These are phyloP conservation scores for Arctopsyche grandis DNA, from an alignment of 1,140 invertebrate species.

Conservation along the genomic window DNA sequence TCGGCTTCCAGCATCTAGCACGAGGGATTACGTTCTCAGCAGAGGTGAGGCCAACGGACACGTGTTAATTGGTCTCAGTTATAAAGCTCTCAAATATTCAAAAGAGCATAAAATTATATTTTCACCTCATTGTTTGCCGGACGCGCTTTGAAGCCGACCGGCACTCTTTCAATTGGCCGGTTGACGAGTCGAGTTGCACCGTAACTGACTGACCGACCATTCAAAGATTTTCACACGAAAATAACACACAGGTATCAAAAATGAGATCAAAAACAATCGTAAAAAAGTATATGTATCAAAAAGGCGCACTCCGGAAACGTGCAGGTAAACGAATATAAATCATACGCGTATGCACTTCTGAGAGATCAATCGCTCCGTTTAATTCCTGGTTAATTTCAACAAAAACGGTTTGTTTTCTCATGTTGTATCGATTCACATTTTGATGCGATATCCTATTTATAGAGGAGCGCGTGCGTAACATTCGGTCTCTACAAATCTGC, in stretches of 20 bases:
- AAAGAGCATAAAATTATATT: slow-evolving; percentile 36
- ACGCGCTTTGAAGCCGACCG: slow-evolving; percentile 21
- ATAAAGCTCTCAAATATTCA: slow-evolving; percentile 39
- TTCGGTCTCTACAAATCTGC: too few relatives aligned
- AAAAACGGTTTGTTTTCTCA: too few relatives aligned
- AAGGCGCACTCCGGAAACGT: too few relatives aligned
- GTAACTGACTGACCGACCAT: neutral
- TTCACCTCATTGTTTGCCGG: slow-evolving; percentile 30
- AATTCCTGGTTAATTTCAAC: too few relatives aligned
- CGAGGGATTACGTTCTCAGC: slow-evolving; percentile 28
- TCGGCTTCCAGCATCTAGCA: neutral
- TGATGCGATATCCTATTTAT: too few relatives aligned
- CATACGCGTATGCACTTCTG: too few relatives aligned
- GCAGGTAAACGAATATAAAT: too few relatives aligned
- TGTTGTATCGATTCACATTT: too few relatives aligned
- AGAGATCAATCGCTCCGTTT: too few relatives aligned
- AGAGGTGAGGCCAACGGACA: slow-evolving; percentile 25
- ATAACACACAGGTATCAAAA: neutral
- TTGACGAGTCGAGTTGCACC: neutral
- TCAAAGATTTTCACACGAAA: neutral
- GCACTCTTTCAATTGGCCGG: slow-evolving; percentile 12
- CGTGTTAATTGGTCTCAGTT: slow-evolving; percentile 41
- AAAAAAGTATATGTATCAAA: too few relatives aligned
- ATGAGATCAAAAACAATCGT: too few relatives aligned
- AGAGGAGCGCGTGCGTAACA: too few relatives aligned